These are phyloP conservation scores for Himalopsyche japonica DNA, from an alignment of 2,888 invertebrate species.

Conservation along the genomic window DNA sequence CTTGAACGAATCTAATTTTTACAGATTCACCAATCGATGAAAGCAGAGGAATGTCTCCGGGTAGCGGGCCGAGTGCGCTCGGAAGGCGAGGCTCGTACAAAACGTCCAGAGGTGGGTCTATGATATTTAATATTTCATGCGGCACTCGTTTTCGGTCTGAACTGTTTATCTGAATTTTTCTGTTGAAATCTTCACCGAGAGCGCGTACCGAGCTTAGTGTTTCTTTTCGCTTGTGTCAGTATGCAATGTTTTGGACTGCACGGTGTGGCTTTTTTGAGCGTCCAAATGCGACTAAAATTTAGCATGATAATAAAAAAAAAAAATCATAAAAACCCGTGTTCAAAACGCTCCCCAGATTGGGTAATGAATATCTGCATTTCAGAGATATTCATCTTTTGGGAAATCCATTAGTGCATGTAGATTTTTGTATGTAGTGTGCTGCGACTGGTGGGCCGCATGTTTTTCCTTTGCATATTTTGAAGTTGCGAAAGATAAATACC, in stretches of 20 bases:
- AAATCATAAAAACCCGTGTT: no score
- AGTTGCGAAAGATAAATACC: no score
- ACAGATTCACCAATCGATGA: conserved; percentile 75
- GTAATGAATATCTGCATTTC: no score
- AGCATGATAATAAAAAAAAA: no score
- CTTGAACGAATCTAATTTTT: conserved; percentile 16
- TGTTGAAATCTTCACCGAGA: neutral
- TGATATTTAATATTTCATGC: neutral
- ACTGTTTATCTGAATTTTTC: neutral
- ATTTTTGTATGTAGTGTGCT: no score
- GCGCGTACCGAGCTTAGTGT: neutral
- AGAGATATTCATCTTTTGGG: no score
- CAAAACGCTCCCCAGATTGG: no score
- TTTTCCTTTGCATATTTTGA: no score
- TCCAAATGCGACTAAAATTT: neutral
- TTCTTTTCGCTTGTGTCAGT: neutral
- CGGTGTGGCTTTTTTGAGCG: neutral
- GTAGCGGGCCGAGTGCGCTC: conserved; percentile 67
- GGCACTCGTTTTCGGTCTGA: neutral
- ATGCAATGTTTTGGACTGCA: neutral
- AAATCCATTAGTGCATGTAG: no score
- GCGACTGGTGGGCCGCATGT: no score
- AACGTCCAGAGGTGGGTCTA: conserved; percentile 78
- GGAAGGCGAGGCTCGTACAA: conserved; percentile 86
- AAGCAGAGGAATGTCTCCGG: conserved; percentile 74